phyloP scores from a whole-genome alignment of 2,113 vertebrate genomes.

The Ceyx melanurus region DNA sequence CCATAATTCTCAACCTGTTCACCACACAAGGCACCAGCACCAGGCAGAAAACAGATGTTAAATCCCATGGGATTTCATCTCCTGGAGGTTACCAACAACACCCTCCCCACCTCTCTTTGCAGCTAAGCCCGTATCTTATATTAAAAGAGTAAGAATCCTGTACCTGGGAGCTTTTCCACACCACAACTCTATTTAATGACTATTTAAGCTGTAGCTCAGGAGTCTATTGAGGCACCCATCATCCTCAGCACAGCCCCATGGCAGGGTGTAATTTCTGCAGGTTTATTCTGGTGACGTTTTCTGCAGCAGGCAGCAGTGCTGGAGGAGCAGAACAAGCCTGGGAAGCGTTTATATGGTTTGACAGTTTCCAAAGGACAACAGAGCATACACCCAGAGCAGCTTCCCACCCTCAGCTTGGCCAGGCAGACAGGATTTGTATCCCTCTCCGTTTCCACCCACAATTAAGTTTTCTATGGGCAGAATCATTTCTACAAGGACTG shows the following conservation, averaged over 20 bases:
- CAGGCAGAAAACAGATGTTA: not conserved
- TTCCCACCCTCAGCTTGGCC: conserved; percentile 15
- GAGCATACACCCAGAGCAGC: not conserved
- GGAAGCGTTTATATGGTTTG: conserved; percentile 39
- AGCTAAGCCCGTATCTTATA: not conserved
- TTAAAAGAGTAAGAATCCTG: not conserved
- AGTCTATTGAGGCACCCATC: conserved; percentile 13
- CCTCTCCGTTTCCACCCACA: conserved; percentile 20
- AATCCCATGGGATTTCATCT: not conserved
- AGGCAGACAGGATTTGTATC: conserved; percentile 50
- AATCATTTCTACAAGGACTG: conserved; percentile 35
- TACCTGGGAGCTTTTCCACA: not conserved
- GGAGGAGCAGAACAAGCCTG: not conserved
- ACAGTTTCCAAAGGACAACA: conserved; percentile 33
- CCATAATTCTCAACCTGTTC: not conserved
- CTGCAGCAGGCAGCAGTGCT: not conserved
- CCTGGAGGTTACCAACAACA: not conserved
- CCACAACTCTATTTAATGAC: not conserved
- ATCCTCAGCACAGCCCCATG: not conserved
- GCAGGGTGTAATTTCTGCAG: conserved; percentile 28
- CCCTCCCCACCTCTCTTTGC: not conserved
- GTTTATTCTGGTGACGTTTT: not conserved
- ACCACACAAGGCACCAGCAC: not conserved
- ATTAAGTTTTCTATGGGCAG: conserved; percentile 46
- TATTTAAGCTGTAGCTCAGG: not conserved